Percentiles rank a stretch among this genome's conserved stretches.
phyloP scores from a whole-genome alignment of 2,797 vertebrate species.

The Triplophysa yarkandensis region DNA sequence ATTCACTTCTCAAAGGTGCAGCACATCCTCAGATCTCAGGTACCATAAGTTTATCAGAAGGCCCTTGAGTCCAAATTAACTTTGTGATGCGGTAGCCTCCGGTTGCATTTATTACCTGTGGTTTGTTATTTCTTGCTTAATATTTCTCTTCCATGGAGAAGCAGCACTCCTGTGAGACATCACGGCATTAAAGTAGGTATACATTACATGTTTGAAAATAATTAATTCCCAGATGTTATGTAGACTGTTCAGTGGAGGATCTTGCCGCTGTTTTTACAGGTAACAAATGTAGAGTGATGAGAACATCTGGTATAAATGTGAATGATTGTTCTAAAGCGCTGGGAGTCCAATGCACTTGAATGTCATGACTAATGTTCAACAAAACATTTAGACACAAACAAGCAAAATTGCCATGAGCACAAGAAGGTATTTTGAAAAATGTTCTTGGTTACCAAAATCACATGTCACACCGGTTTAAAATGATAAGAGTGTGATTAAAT shows the following conservation, averaged over 20 bases:
- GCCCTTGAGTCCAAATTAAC: constrained; percentile 5
- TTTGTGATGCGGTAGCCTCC: constrained; percentile 5
- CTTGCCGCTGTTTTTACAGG: background rate
- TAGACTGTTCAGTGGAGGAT: constrained; percentile 14
- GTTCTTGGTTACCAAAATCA: no score
- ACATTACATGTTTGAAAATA: constrained; percentile 59
- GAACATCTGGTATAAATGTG: background rate
- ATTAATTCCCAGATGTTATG: constrained; percentile 56
- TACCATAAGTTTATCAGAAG: background rate
- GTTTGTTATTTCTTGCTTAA: constrained; percentile 31
- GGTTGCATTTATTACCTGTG: background rate
- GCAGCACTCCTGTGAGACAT: constrained; percentile 42
- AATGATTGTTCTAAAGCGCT: background rate
- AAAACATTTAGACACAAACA: background rate
- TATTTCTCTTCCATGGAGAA: constrained; percentile 26
- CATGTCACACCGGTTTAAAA: no score
- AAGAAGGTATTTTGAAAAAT: no score
- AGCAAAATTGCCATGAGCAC: background rate
- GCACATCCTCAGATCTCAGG: background rate
- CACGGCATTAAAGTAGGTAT: constrained; percentile 56
- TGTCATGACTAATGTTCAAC: background rate
- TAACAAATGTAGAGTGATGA: constrained; percentile 4
- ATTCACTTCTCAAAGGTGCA: background rate
- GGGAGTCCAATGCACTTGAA: background rate
- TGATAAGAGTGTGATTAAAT: no score